A percentile compares a stretch with the other conserved stretches of the same genome.
These are phyloP conservation scores for Syrmaticus mikado DNA, from an alignment of 2,113 vertebrate genomes.

Conservation along the genomic window DNA sequence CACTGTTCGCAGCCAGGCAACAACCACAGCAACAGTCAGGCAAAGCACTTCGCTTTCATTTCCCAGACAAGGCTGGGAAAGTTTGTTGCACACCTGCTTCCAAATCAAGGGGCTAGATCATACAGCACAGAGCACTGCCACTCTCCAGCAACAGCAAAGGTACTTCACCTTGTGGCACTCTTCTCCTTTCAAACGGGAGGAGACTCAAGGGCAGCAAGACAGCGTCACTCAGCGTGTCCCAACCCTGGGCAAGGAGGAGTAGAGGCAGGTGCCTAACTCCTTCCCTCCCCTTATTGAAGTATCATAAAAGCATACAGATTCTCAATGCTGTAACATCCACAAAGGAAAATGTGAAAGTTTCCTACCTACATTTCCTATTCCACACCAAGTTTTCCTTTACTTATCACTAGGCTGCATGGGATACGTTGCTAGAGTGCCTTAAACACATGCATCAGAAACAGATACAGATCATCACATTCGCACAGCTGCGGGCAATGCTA, in stretches of 20 bases:
- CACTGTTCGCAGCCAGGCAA: not conserved
- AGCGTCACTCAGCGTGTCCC: not conserved
- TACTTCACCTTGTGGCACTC: not conserved
- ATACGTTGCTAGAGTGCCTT: not conserved
- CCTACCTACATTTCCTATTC: not conserved
- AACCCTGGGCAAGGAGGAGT: not conserved
- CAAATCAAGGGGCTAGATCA: not conserved
- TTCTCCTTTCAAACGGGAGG: not conserved
- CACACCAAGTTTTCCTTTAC: not conserved
- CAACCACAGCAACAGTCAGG: not conserved
- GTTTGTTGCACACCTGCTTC: not conserved
- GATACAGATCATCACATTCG: not conserved
- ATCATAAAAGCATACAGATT: not conserved
- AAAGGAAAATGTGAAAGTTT: not conserved
- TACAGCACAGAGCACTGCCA: rapidly evolving
- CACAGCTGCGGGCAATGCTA: not conserved
- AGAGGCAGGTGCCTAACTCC: not conserved
- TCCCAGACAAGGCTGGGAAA: not conserved
- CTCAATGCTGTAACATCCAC: not conserved
- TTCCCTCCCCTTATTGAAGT: not conserved
- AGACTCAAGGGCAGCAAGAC: not conserved
- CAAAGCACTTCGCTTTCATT: not conserved
- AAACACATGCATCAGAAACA: not conserved
- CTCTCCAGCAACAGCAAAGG: not conserved
- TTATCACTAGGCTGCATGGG: not conserved